Base-by-base conservation (phyloP, 2,888 invertebrate species). In the Busseola fusca region DNA sequence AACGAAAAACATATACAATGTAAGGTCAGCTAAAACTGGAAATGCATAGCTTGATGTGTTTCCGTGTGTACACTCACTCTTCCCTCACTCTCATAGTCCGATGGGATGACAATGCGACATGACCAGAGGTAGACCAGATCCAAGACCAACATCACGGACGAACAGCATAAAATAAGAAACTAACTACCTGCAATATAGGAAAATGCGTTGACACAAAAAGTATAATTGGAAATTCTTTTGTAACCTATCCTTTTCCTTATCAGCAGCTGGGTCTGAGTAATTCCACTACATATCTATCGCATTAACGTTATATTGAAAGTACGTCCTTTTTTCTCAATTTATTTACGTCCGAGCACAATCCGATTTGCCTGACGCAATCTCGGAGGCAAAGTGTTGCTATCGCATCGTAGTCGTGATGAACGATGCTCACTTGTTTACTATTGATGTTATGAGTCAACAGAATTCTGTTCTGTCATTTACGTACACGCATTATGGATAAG, bases 281-380 rank as follows among this genome's bases (percentile, higher is more conserved):
- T 42, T 27, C 25, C 16, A 21, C 27, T 64, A 52, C 21, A 50
- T 34, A 48, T 27, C 50, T 52, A 48, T 30, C 21, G n/a, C 37
- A 70, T 27, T 52, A 40, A 30, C 30, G 58, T 72, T 57, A 67
- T 65, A 67, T 69, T 64, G 57, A 59, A 67, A 25, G 59, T 56
- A 37, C 34, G 48, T 57, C 50, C 64, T 64, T 73, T 80, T 69
- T 69, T 63, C 34, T 74, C 56, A 52, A 80, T 74, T 69, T 73
- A 68, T 75, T 66, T 70, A 65, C 63, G 60, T 73, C 64, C 67
- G 50, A 52, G 27, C 42, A 64, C 72, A 78, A 75, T 81, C 69
- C 63, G 76, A 76, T 84, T 76, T 76, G 42, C 59, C 40, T 52
- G 64, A 57, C 64, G 56, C 71, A 72, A 76, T 76, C 74, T 79